Evolutionary conservation across 35 echinoderm and acorn worm genomes (phyloP), one percentile per base, ranked within the genome.

Genomic region (Hemicentrotus pulcherrimus): DNA sequence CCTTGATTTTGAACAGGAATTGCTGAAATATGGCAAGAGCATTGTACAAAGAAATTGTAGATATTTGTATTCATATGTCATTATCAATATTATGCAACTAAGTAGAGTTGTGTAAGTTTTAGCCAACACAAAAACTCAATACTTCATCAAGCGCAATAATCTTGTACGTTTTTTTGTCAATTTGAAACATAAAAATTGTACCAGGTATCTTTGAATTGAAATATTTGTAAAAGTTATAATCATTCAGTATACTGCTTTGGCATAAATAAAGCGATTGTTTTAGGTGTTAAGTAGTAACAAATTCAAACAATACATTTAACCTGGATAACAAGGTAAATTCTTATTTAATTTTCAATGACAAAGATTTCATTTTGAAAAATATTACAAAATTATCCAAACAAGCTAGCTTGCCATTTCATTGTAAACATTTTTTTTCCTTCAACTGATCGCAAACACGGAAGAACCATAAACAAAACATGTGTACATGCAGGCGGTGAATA

Each of bases 121-220:
- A 47, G 46, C 88, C 19, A 47, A 41, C 45, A 89, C 15, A 24
- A 90, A 78, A 90, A 90, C 9, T 4, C 19, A 90, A 90, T 24
- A 24, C 16, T 90, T 87, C 86, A 31, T 50, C 11, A 58, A 50
- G 91, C 91, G 91, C 91, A 93, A 93, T 93, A 93, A 93, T 93
- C 91, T 93, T 46, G 45, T 8, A 47, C 32, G 91, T 5, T 55
- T 93, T 78, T 78, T 78, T 78, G 65, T 78, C 65, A 78, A 28
- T 78, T 78, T 78, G 65, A 78, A 28, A 78, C 65, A 78, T 15
- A 55, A 78, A 28, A 78, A 22, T 28, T 78, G 24, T 78, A 78
- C 65, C 65, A 78, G 61, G 61, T 14, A 70, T 70, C 5, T 70
- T 70, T 70, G 22, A 70, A 70, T 22, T 78, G 65, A 78, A 78